Evolutionary conservation across 2,888 invertebrate genomes (phyloP), one percentile per base, ranked within the genome.

Genomic region (Sminthurinus aureus): DNA sequence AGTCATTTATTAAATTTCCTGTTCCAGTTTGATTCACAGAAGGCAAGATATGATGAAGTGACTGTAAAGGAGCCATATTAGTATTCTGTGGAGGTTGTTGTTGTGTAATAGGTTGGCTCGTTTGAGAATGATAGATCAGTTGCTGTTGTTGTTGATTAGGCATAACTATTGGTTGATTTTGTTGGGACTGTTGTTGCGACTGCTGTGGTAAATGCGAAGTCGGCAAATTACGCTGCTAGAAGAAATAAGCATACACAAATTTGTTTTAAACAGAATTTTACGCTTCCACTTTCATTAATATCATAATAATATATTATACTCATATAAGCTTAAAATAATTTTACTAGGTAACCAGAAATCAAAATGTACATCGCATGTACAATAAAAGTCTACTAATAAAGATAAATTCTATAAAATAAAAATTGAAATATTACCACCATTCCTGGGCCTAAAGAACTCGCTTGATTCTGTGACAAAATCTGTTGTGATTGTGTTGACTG

Each of bases 1-100:
- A 58, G 3, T 83, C 79, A 6, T 66, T 71, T 15, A 83, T 74
- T 12, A 74, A 51, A 66, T 73, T 83, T n/a, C 83, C 83, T 64
- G 51, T 77, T 11, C 18, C 20, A 18, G 71, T 69, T 20, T 76
- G 76, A 76, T 52, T 76, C 3, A 22, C 8, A 76, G 51, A n/a
- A 18, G 76, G 76, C 51, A 52, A 20, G 2, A 76, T 50, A 52
- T 76, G 24, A n/a, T 76, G 76, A 52, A 51, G 20, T 1, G 52
- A 38, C n/a, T 74, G 74, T 22, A 71, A n/a, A 22, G 71, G 71
- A 71, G 24, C 71, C 24, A 52, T 52, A 52, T 52, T 52, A 22
- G 20, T 20, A 9, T 20, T 71, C 24, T 18, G 24, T 6, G 66
- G 6, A 18, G 22, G 18, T 3, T 51, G 18, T 18, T 51, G 12